Conservation (phyloP, 1,140 invertebrate species). For the Samia ricini region DNA sequence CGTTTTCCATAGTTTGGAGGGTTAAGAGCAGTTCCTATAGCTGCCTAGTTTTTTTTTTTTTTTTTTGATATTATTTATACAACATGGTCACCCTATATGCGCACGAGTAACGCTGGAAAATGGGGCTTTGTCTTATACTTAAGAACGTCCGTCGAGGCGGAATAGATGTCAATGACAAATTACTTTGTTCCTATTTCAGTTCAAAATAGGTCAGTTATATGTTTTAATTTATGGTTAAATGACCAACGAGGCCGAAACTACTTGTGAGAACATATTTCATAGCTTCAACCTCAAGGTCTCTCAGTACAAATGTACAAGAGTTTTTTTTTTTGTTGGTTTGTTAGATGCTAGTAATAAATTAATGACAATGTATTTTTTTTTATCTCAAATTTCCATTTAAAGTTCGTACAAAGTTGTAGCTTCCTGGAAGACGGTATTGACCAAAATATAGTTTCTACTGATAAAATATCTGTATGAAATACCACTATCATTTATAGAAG, state of each 20-base stretch:
- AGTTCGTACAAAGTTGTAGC: too few relatives aligned
- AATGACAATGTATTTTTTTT: too few relatives aligned
- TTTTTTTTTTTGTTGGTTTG: not conserved
- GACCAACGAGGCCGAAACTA: slow-evolving; percentile 5
- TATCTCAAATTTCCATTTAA: too few relatives aligned
- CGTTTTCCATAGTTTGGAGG: too few relatives aligned
- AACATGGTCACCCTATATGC: not conserved
- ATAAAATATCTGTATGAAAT: too few relatives aligned
- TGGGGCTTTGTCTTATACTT: not conserved
- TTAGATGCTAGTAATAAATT: not conserved
- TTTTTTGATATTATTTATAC: too few relatives aligned
- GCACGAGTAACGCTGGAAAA: not conserved
- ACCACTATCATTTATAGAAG: too few relatives aligned
- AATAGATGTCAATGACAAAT: slow-evolving; percentile 14
- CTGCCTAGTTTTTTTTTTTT: too few relatives aligned
- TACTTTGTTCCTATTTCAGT: slow-evolving; percentile 4
- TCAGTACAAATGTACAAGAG: not conserved
- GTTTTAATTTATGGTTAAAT: slow-evolving; percentile 13
- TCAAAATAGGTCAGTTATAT: slow-evolving; percentile 11
- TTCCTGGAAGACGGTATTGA: too few relatives aligned
- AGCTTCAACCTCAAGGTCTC: not conserved
- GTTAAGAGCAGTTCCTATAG: too few relatives aligned
- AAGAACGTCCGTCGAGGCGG: not conserved
- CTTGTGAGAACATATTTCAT: slow-evolving; percentile 3
- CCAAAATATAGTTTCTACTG: too few relatives aligned